These are phyloP conservation scores for Vidua chalybeata DNA, from an alignment of 2,113 vertebrate genomes.

Conservation along the genomic window DNA sequence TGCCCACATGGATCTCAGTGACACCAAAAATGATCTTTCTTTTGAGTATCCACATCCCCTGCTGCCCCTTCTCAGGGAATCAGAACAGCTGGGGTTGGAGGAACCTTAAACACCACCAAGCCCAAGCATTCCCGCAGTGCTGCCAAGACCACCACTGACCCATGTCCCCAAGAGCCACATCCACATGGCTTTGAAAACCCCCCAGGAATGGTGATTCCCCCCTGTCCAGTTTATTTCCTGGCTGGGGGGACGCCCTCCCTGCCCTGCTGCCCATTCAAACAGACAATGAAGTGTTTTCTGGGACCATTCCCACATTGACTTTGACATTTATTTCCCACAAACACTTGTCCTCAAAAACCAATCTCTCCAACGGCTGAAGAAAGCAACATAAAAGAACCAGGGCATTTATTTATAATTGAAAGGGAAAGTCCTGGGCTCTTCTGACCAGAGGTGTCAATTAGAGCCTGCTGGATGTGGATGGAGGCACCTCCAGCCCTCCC, in stretches of 20 bases:
- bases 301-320: background rate
- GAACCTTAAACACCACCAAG: background rate
- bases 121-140: rapidly evolving
- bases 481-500: background rate
- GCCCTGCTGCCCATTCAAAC: rapidly evolving
- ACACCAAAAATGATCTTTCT: rapidly evolving
- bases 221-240: background rate
- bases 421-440: constrained; percentile 9
- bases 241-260: background rate
- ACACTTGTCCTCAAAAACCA: background rate
- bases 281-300: background rate
- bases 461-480: background rate
- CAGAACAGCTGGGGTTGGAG: background rate
- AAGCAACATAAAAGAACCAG: constrained; percentile 5
- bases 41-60: background rate
- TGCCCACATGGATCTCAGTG: background rate
- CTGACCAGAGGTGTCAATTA: constrained; percentile 38
- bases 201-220: background rate
- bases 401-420: constrained; percentile 54
- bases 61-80: background rate
- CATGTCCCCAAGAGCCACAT: background rate
- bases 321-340: constrained; percentile 20
- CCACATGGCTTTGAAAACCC: rapidly evolving
- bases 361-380: background rate
- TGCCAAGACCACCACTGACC: background rate